Evolutionary conservation across 2,797 vertebrate genomes (phyloP), one percentile per base, ranked within the genome.

Genomic region (Aulostomus chinensis): DNA sequence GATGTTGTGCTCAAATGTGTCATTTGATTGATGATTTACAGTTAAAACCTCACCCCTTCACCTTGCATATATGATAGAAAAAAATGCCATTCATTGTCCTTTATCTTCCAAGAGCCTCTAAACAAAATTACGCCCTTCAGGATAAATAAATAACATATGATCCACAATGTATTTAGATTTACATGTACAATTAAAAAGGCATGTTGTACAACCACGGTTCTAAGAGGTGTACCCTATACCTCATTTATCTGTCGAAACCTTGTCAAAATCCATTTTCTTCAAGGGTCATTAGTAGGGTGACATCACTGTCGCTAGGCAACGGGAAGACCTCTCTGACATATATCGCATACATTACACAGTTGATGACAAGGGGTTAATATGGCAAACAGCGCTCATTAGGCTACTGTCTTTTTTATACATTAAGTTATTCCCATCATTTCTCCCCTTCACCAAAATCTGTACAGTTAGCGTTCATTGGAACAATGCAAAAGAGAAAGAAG

Each of bases 261-360:
- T 65, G 51, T 35, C 59, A 65, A 73, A 54, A 73, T 75, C 63
- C 45, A 52, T 76, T 72, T 78, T 59, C 48, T 73, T 79, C 53
- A 61, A 71, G 68, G 70, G 48, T 75, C 70, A 78, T 66, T 64
- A 64, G 39, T 15, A 29, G 20, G 29, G 45, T 14, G 18, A 77
- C 38, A 1, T 68, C 36, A 63, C 60, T 25, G 84, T 91, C 82
- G 76, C 89, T 81, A 88, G 63, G 89, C 87, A 89, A 92, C 85
- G 1, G 51, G 4, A 32, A 59, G 55, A 68, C 62, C 68, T 76
- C 73, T 76, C 50, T 68, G 47, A 56, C 49, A 43, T 71, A 52
- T 35, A 60, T 29, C 40, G 58, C 47, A 67, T 54, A 62, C 20
- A 70, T 66, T 62, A 62, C 59, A 41, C 25, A 14, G 35, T 54